A percentile compares a stretch with the other conserved stretches of the same genome.
Evolutionary conservation across 1,140 invertebrate species (phyloP).

Genomic region (Lepidurus couesii): DNA sequence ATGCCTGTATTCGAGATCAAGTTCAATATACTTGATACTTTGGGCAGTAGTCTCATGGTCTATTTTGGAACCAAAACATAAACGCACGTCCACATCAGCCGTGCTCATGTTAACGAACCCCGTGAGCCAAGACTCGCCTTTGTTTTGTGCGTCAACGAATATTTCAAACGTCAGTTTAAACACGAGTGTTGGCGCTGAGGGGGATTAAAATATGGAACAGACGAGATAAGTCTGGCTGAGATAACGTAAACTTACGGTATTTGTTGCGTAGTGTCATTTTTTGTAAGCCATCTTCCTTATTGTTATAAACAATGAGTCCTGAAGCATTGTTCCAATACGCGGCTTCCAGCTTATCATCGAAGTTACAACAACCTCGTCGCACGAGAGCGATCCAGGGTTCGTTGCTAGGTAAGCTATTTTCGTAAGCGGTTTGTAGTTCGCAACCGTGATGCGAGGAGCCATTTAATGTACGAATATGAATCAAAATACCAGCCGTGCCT

Average conservation of each 20-base stretch:
- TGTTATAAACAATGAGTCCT: constrained; percentile 71
- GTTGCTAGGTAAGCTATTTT: constrained; percentile 36
- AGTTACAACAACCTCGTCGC: constrained; percentile 63
- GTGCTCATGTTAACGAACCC: no score
- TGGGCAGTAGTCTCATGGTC: not conserved
- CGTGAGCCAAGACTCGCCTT: not conserved
- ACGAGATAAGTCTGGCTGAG: not conserved
- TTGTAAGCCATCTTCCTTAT: constrained; percentile 57
- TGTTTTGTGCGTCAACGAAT: not conserved
- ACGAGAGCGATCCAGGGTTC: constrained; percentile 69
- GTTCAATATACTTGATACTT: not conserved
- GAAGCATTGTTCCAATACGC: constrained; percentile 61
- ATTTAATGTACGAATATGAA: constrained; percentile 52
- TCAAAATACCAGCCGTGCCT: constrained; percentile 53
- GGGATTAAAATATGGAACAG: not conserved
- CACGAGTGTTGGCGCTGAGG: not conserved
- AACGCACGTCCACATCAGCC: not conserved
- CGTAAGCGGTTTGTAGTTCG: constrained; percentile 27
- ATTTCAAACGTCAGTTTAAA: not conserved
- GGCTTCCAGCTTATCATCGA: constrained; percentile 68
- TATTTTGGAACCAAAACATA: not conserved
- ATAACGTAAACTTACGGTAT: constrained; percentile 20
- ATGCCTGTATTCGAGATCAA: not conserved
- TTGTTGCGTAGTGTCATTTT: constrained; percentile 57
- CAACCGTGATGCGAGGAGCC: constrained; percentile 40